phyloP scores from a whole-genome alignment of 2,888 invertebrate genomes.

The Erannis defoliaria region DNA sequence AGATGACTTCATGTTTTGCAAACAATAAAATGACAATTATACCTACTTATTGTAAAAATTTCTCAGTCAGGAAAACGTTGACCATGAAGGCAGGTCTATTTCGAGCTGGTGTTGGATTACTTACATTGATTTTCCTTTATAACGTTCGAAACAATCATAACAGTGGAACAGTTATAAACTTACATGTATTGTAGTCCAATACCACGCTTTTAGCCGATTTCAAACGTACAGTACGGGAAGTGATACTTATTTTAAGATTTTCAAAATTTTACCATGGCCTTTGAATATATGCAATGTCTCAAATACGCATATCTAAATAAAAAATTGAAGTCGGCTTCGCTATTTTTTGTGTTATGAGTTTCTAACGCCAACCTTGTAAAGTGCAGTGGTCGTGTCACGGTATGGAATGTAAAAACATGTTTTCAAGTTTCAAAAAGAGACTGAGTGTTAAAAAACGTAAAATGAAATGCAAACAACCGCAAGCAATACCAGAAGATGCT shows the following conservation, averaged over 20 bases:
- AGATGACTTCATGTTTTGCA: conserved; percentile 51
- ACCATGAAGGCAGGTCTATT: conserved; percentile 57
- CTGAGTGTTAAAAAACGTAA: conserved; percentile 64
- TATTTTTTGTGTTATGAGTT: neutral
- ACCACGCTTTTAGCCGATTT: neutral
- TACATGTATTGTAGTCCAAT: conserved; percentile 7
- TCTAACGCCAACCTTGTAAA: conserved; percentile 10
- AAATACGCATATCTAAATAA: neutral
- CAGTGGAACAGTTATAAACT: conserved; percentile 4
- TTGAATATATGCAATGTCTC: neutral
- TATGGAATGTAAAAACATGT: conserved; percentile 54
- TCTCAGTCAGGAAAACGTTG: conserved; percentile 62
- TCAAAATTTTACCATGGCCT: neutral
- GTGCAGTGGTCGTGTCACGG: conserved; percentile 13
- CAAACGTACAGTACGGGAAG: neutral
- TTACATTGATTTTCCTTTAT: conserved; percentile 24
- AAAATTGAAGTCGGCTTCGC: neutral
- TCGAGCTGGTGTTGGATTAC: conserved; percentile 15
- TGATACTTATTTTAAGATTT: neutral
- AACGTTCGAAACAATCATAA: neutral
- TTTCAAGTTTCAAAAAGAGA: conserved; percentile 59
- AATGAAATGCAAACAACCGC: conserved; percentile 46
- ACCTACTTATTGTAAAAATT: conserved; percentile 46
- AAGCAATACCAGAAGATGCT: conserved; percentile 46
- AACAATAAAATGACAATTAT: conserved; percentile 53